These are phyloP conservation scores for Miichthys miiuy DNA, from an alignment of 2,797 vertebrate genomes.

Conservation along the genomic window DNA sequence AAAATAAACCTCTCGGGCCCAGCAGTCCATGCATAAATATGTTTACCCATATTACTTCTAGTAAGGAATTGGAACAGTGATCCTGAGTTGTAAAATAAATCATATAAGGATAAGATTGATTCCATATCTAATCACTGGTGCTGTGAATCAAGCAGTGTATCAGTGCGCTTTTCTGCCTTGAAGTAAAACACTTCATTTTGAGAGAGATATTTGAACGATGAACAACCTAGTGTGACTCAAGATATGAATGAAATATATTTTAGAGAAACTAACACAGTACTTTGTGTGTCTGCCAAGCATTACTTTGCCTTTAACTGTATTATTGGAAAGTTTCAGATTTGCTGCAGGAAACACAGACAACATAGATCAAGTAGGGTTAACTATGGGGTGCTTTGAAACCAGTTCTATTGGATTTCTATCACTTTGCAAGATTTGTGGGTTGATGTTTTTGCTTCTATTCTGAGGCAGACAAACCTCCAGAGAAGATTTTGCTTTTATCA, in stretches of 20 bases:
- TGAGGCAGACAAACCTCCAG: slow-evolving; percentile 61
- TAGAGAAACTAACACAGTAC: background rate
- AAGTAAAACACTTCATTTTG: slow-evolving; percentile 9
- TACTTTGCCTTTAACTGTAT: slow-evolving; percentile 26
- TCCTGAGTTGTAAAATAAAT: slow-evolving; percentile 14
- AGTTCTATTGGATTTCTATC: slow-evolving; percentile 59
- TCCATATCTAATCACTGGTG: background rate
- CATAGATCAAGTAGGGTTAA: slow-evolving; percentile 39
- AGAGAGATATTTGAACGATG: background rate
- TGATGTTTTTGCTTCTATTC: slow-evolving; percentile 76
- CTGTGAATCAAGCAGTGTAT: background rate
- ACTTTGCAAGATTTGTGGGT: slow-evolving; percentile 57
- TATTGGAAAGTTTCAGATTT: slow-evolving; percentile 31
- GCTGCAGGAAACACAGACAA: slow-evolving; percentile 20
- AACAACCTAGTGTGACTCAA: slow-evolving; percentile 9
- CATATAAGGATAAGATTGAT: slow-evolving; percentile 13
- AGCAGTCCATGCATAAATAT: slow-evolving; percentile 15
- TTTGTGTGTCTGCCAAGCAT: slow-evolving; percentile 25
- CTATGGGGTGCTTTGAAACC: slow-evolving; percentile 56
- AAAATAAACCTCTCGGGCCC: slow-evolving; percentile 19
- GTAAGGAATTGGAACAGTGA: background rate
- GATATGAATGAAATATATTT: slow-evolving; percentile 23
- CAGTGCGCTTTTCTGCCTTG: background rate
- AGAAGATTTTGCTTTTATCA: slow-evolving; percentile 70
- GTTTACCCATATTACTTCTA: background rate